These are phyloP conservation scores for Micrasema minimum DNA, from an alignment of 1,140 invertebrate species.

Conservation along the genomic window DNA sequence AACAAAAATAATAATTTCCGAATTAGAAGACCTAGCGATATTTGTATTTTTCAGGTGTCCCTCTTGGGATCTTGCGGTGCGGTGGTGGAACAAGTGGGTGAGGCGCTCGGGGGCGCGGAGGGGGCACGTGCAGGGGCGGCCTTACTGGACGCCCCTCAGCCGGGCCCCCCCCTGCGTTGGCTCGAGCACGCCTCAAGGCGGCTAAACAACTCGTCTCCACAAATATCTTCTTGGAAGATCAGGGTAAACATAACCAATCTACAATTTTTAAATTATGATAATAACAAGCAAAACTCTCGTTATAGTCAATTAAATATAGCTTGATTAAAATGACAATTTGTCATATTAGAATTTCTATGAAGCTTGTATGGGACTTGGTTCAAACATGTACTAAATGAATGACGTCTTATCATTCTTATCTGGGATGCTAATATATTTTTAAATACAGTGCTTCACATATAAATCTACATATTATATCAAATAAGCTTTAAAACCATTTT, in stretches of 20 bases:
- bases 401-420: no score
- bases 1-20: no score
- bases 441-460: no score
- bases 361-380: no score
- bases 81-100: conserved; percentile 61
- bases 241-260: conserved; percentile 32
- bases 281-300: no score
- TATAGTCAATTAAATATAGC: no score
- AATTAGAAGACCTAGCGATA: no score
- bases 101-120: conserved; percentile 61
- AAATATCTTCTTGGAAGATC: conserved; percentile 49
- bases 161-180: conserved; percentile 59
- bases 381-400: no score
- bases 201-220: conserved; percentile 59
- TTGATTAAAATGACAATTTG: no score
- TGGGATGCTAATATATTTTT: no score
- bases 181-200: conserved; percentile 58
- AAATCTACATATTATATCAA: no score
- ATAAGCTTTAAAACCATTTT: conserved; percentile 19
- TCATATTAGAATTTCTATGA: no score
- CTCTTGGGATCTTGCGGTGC: conserved; percentile 70
- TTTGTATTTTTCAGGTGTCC: conserved; percentile 68
- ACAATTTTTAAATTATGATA: conserved; percentile 3
- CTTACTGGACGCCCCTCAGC: conserved; percentile 59
- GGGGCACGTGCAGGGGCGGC: conserved; percentile 60